Conservation (phyloP, 2,797 vertebrate genomes). For the Microchirus variegatus region DNA sequence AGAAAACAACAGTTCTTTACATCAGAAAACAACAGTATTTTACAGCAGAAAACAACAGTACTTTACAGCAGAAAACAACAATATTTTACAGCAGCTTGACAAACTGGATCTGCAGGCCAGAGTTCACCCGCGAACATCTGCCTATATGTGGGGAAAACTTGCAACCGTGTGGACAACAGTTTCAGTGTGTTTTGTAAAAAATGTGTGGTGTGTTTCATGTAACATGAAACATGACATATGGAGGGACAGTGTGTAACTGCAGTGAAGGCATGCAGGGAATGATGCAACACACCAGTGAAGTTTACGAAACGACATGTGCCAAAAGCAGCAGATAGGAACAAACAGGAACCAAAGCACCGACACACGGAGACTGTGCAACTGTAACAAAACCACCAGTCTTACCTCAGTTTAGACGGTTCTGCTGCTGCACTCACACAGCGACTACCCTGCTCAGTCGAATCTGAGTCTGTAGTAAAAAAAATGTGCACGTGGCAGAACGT, state of each 20-base stretch:
- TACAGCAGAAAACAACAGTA: neutral
- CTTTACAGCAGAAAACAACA: neutral
- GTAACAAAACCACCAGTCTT: neutral
- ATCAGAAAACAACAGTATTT: too few relatives aligned
- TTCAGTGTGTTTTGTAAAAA: neutral
- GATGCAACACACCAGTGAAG: conserved; percentile 57
- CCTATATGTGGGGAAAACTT: conserved; percentile 17
- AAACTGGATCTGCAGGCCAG: conserved; percentile 62
- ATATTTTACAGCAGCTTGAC: conserved; percentile 3
- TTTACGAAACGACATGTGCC: conserved; percentile 9
- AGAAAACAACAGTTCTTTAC: too few relatives aligned
- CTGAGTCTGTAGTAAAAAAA: conserved; percentile 16
- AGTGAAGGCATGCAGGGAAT: conserved; percentile 33
- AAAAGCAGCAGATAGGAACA: neutral
- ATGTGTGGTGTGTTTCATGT: neutral
- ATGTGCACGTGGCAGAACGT: conserved; percentile 72
- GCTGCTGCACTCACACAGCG: conserved; percentile 29
- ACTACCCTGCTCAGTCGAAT: conserved; percentile 18
- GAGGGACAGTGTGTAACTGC: neutral
- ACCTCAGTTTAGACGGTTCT: conserved; percentile 32
- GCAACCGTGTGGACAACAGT: neutral
- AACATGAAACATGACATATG: neutral
- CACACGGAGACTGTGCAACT: neutral
- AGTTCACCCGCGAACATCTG: conserved; percentile 6
- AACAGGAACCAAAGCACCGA: neutral